A percentile compares a stretch with the other conserved stretches of the same genome.
Evolutionary conservation across 2,797 vertebrate species (phyloP).

Genomic region (Eurystomus glaucurus): DNA sequence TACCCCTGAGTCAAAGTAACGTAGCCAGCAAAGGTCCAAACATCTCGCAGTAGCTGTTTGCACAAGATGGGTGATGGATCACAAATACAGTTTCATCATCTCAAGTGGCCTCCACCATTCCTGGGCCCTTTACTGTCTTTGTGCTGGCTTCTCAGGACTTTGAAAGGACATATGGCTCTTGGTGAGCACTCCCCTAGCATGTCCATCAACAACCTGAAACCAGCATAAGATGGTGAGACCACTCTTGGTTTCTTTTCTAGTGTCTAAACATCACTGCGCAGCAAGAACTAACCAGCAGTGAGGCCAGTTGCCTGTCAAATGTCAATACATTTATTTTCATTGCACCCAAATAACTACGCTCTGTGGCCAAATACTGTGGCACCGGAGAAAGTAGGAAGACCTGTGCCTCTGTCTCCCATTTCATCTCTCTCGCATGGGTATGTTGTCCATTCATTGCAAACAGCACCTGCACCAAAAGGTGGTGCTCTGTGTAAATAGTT

Average conservation of each 20-base stretch:
- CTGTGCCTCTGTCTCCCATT: background rate
- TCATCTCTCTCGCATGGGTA: fast-evolving
- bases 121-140: background rate
- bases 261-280: background rate
- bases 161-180: background rate
- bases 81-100: background rate
- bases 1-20: background rate
- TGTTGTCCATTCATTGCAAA: fast-evolving
- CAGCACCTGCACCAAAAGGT: background rate
- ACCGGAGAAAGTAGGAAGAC: background rate
- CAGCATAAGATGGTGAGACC: background rate
- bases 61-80: background rate
- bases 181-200: fast-evolving
- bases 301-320: background rate
- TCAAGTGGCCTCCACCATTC: fast-evolving
- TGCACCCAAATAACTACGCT: background rate
- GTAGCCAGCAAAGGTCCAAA: fast-evolving
- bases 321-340: background rate
- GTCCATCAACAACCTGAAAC: background rate
- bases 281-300: background rate
- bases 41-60: background rate
- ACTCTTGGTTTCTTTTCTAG: background rate
- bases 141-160: background rate
- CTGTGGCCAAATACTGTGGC: background rate
- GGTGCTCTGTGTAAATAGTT: background rate